Conservation (phyloP, 1,140 invertebrate genomes). For the Hylaeus volcanicus region DNA sequence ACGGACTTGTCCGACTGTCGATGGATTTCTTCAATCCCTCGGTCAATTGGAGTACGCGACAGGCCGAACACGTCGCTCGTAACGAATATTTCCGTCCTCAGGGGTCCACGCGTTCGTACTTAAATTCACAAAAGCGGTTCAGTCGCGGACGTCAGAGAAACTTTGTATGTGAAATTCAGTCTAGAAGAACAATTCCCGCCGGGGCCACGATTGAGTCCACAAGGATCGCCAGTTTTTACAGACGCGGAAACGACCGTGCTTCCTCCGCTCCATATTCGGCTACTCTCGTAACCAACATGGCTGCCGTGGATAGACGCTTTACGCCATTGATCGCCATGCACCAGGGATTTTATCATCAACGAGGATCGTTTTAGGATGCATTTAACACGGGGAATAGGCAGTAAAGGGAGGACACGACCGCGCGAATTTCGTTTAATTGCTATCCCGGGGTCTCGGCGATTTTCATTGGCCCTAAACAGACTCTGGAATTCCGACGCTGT, state of each 20-base stretch:
- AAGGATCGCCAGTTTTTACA: slow-evolving; percentile 10
- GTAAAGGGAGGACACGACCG: slow-evolving; percentile 47
- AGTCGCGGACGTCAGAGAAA: background rate
- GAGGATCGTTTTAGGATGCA: background rate
- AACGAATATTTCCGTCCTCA: background rate
- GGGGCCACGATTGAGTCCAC: background rate
- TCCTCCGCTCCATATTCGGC: background rate
- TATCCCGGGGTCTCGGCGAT: slow-evolving; percentile 49
- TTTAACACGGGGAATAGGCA: slow-evolving; percentile 39
- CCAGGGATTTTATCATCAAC: slow-evolving; percentile 49
- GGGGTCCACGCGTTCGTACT: background rate
- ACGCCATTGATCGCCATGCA: slow-evolving; percentile 51
- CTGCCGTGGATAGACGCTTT: slow-evolving; percentile 52
- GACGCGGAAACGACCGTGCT: background rate
- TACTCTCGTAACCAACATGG: slow-evolving; percentile 17
- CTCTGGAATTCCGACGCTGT: slow-evolving; percentile 1
- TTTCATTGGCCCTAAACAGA: slow-evolving; percentile 63
- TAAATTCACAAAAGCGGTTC: background rate
- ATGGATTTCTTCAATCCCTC: background rate
- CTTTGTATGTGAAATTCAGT: background rate
- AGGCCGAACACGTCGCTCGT: background rate
- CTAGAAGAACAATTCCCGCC: background rate
- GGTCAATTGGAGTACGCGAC: background rate
- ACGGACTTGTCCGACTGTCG: slow-evolving; percentile 2
- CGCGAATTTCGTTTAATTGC: slow-evolving; percentile 49